Percentiles rank a stretch among this genome's conserved stretches.
Evolutionary conservation across 2,113 vertebrate species (phyloP).

Genomic region (Ploceus nigricollis): DNA sequence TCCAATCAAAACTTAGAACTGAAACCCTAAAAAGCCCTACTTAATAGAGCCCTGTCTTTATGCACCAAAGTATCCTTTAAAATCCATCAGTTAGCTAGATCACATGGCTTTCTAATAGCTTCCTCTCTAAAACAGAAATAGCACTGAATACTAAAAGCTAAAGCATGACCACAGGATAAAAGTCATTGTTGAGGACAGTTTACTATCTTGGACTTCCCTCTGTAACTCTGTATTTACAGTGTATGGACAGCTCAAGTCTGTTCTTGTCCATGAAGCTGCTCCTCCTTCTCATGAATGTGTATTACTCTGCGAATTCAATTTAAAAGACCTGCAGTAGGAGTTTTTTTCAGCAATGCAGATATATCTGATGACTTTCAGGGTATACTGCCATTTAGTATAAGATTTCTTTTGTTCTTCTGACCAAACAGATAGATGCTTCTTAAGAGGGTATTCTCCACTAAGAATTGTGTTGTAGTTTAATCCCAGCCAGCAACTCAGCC

Average conservation of each 20-base stretch:
- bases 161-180: neutral
- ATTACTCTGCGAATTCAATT: neutral
- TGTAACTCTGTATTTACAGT: neutral
- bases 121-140: neutral
- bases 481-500: neutral
- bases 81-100: neutral
- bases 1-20: neutral
- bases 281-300: rapidly evolving
- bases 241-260: neutral
- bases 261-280: neutral
- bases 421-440: neutral
- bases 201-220: neutral
- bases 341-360: neutral
- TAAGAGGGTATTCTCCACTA: neutral
- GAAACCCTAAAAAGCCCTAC: neutral
- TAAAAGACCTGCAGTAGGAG: rapidly evolving
- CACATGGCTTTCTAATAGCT: neutral
- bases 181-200: neutral
- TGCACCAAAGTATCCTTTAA: neutral
- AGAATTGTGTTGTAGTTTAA: neutral
- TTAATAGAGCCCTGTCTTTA: neutral
- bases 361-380: neutral
- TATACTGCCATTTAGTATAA: neutral
- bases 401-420: neutral
- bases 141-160: neutral